Percentiles rank a stretch among this genome's conserved stretches.
Evolutionary conservation across 1,140 invertebrate species (phyloP).

Genomic region (Drosophila pallidifrons): DNA sequence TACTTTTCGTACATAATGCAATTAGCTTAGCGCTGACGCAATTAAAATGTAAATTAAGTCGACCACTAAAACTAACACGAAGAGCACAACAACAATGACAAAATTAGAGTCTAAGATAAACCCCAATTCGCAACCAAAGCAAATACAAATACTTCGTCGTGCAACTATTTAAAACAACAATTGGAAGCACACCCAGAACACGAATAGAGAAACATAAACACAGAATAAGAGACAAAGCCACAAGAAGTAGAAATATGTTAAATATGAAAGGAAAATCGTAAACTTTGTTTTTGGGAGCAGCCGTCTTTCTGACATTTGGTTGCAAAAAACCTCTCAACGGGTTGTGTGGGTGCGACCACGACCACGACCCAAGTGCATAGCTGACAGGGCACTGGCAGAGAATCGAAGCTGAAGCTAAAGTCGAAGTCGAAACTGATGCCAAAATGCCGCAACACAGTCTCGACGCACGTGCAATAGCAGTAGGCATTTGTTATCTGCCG

Average conservation of each 20-base stretch:
- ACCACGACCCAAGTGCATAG: constrained; percentile 37
- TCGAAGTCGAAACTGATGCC: constrained; percentile 9
- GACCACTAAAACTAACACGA: constrained; percentile 57
- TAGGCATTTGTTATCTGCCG: constrained; percentile 62
- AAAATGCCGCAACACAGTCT: constrained; percentile 2
- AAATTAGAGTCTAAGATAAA: constrained; percentile 28
- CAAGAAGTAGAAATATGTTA: background rate
- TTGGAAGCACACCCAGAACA: constrained; percentile 66
- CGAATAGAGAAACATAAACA: constrained; percentile 25
- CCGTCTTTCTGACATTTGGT: constrained; percentile 64
- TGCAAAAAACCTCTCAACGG: constrained; percentile 15
- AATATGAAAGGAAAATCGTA: constrained; percentile 52
- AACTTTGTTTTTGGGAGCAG: constrained; percentile 37
- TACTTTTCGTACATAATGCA: constrained; percentile 29
- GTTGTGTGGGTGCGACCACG: constrained; percentile 44
- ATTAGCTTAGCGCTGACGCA: constrained; percentile 41
- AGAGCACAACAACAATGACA: constrained; percentile 34
- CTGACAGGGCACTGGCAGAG: constrained; percentile 28
- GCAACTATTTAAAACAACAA: constrained; percentile 74
- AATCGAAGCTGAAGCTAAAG: constrained; percentile 10
- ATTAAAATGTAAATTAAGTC: constrained; percentile 72
- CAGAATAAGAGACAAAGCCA: background rate
- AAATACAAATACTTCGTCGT: constrained; percentile 29
- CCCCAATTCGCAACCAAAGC: constrained; percentile 36
- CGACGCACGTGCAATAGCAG: constrained; percentile 55